Evolutionary conservation across 2,888 invertebrate species (phyloP), one percentile per base, ranked within the genome.

Genomic region (Cheilosia vulpina): DNA sequence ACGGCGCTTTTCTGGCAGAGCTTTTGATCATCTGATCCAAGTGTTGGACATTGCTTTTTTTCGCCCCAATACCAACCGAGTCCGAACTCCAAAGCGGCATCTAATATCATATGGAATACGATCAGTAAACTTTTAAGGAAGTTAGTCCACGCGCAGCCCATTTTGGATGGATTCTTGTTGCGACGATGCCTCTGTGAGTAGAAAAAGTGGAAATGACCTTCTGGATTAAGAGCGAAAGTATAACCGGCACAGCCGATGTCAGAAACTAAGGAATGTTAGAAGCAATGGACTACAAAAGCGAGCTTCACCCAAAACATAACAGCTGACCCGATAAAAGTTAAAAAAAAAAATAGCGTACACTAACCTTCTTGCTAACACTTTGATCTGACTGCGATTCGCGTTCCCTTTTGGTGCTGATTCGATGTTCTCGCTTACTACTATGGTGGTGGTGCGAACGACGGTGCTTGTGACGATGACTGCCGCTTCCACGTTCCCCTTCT

Each of bases 1-100:
- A 94, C 93, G 0, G 96, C 96, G 91, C 96, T 96, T 89, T 95
- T 94, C 6, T 93, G 88, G 31, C 95, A 87, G 50, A 91, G 83
- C 31, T 82, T 87, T 66, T 90, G 88, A 69, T 90, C 89, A 4
- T 89, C 89, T 2, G 88, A 65, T 27, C 81, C 88, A 0, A 87
- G 66, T 0, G 90, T 88, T 50, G 90, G 88, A 69, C 91, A 91
- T 72, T 87, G 79, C 31, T 88, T 89, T 9, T 87, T 89, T 0
- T 89, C 88, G 0, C 92, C 91, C 79, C 89, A 88, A 89, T 90
- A 90, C 89, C 89, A 90, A n/a, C 90, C 90, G 11, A 92, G 83
- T 0, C 78, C 57, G 13, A 89, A 88, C 62, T 92, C 91, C 73
- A 92, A 75, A 9, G 91, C 27, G 0, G 87, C 85, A 76, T 92